These are phyloP conservation scores for Eira barbara DNA, from an alignment of 2,113 vertebrate genomes.

Conservation along the genomic window DNA sequence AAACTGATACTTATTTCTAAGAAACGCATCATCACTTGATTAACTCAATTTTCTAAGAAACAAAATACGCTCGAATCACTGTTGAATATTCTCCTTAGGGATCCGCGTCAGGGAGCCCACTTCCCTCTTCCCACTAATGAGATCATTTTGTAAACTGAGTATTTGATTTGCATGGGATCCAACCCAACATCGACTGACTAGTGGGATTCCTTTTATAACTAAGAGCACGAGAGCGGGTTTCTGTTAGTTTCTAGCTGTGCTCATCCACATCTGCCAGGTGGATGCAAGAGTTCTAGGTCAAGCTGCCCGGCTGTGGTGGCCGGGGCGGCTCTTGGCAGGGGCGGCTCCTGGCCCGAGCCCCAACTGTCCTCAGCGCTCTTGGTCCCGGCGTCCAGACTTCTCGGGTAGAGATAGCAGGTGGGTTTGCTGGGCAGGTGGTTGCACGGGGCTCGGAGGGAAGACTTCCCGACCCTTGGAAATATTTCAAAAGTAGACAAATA, in stretches of 20 bases:
- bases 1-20: not conserved
- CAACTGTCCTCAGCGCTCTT: not conserved
- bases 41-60: conserved; percentile 17
- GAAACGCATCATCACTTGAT: conserved; percentile 5
- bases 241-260: fast-evolving
- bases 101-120: not conserved
- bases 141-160: not conserved
- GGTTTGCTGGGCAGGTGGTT: conserved; percentile 56
- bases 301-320: conserved; percentile 54
- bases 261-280: fast-evolving
- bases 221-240: not conserved
- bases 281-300: conserved; percentile 68
- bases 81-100: not conserved
- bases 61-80: not conserved
- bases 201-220: not conserved
- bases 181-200: not conserved
- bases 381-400: conserved; percentile 66
- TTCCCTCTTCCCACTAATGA: not conserved
- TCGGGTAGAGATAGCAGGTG: conserved; percentile 9
- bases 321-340: not conserved
- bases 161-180: not conserved
- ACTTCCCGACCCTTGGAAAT: conserved; percentile 32
- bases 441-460: conserved; percentile 51
- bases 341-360: conserved; percentile 50
- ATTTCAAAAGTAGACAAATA: too few relatives aligned